Evolutionary conservation across 2,888 invertebrate species (phyloP).

Genomic region (Cheilosia variabilis): DNA sequence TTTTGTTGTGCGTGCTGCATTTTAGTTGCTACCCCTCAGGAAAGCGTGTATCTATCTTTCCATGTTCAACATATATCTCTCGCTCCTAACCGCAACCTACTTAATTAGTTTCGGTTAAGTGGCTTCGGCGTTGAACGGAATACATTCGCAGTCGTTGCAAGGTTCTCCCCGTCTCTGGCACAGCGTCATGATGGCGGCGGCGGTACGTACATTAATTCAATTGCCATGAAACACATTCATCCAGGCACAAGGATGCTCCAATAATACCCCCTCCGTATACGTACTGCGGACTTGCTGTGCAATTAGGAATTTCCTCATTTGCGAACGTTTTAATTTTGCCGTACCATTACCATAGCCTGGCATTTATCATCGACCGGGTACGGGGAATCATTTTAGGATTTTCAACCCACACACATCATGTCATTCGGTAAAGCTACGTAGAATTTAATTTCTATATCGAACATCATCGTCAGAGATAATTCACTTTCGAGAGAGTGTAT

Average conservation of each 20-base stretch:
- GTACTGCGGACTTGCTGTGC: conserved; percentile 20
- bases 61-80: background rate
- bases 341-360: conserved; percentile 36
- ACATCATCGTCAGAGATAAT: conserved; percentile 36
- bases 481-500: conserved; percentile 55
- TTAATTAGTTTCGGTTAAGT: conserved; percentile 60
- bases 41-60: background rate
- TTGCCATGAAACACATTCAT: conserved; percentile 50
- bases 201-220: conserved; percentile 59
- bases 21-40: background rate
- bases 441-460: conserved; percentile 9
- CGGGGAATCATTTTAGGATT: conserved; percentile 44
- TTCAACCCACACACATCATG: conserved; percentile 24
- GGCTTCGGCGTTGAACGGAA: conserved; percentile 39
- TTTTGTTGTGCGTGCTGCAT: background rate
- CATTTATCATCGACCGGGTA: conserved; percentile 37
- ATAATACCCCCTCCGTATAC: conserved; percentile 22
- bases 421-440: background rate
- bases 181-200: conserved; percentile 19
- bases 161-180: conserved; percentile 40
- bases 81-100: conserved; percentile 26
- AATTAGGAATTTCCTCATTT: conserved; percentile 62
- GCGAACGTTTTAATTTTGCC: conserved; percentile 61
- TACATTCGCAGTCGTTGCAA: conserved; percentile 19
- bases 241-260: conserved; percentile 40